Conservation (phyloP, 2,888 invertebrate genomes). For the Zhengitettix transpicula region DNA sequence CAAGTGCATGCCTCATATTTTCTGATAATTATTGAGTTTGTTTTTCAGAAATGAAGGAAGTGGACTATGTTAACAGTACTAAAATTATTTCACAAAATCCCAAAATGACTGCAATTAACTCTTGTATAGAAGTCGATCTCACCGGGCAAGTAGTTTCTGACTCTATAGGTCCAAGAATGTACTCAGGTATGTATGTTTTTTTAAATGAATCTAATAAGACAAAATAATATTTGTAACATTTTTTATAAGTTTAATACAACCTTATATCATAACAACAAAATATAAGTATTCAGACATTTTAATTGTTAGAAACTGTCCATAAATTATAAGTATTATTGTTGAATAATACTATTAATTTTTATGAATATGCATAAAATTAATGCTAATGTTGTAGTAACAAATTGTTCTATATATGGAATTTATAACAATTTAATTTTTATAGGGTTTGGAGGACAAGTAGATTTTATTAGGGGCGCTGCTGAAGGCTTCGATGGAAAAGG, state of each 20-base stretch:
- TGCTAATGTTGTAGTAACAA: too few species aligned
- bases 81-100: slow-evolving; percentile 69
- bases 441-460: slow-evolving; percentile 87
- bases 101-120: slow-evolving; percentile 90
- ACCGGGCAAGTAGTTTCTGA: slow-evolving; percentile 89
- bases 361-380: too few species aligned
- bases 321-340: too few species aligned
- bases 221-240: neutral
- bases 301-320: too few species aligned
- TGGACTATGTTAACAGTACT: slow-evolving; percentile 78
- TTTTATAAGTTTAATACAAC: neutral
- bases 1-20: neutral
- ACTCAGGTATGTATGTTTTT: slow-evolving; percentile 32
- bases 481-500: slow-evolving; percentile 70
- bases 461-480: slow-evolving; percentile 84
- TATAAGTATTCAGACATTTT: too few species aligned
- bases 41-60: slow-evolving; percentile 64
- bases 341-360: too few species aligned
- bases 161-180: slow-evolving; percentile 67
- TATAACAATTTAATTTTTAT: slow-evolving; percentile 30
- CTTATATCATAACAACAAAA: too few species aligned
- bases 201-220: neutral
- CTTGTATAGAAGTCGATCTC: slow-evolving; percentile 85
- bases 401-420: too few species aligned
- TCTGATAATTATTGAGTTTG: neutral